Percentiles rank a stretch among this genome's conserved stretches.
Conservation (phyloP, 2,113 vertebrate species). For the Sterna hirundo region DNA sequence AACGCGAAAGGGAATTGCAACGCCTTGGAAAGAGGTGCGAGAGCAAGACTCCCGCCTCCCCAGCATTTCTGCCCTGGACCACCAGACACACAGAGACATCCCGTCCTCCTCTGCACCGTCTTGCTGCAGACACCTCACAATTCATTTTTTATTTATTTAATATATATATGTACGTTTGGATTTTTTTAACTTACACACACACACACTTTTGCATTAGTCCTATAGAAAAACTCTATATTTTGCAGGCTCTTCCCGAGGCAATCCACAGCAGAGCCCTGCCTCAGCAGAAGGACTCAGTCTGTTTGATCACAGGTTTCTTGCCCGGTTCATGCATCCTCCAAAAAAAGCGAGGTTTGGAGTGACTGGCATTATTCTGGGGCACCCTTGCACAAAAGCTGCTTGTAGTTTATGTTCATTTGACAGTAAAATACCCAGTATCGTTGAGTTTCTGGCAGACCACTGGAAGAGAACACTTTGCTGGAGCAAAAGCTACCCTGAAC, state of each 20-base stretch:
- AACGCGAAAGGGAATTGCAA: fast-evolving
- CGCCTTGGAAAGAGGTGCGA: not conserved
- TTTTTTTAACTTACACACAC: not conserved
- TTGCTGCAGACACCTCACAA: not conserved
- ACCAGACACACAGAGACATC: not conserved
- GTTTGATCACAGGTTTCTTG: not conserved
- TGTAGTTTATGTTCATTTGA: not conserved
- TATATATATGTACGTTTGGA: too few species aligned
- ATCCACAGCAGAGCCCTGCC: not conserved
- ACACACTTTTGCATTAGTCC: not conserved
- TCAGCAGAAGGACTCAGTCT: not conserved
- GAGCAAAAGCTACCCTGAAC: not conserved
- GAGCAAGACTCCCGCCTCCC: not conserved
- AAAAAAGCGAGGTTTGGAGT: not conserved
- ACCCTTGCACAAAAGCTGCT: not conserved
- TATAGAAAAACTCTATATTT: not conserved
- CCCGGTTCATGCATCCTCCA: not conserved
- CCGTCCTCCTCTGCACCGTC: not conserved
- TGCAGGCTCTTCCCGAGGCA: not conserved
- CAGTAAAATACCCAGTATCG: not conserved
- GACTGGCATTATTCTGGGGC: not conserved
- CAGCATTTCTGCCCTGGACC: not conserved
- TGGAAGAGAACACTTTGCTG: not conserved
- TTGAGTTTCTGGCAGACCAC: not conserved
- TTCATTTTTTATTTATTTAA: too few species aligned